Evolutionary conservation across 2,113 vertebrate species (phyloP).

Genomic region (Ariopsis seemanni): DNA sequence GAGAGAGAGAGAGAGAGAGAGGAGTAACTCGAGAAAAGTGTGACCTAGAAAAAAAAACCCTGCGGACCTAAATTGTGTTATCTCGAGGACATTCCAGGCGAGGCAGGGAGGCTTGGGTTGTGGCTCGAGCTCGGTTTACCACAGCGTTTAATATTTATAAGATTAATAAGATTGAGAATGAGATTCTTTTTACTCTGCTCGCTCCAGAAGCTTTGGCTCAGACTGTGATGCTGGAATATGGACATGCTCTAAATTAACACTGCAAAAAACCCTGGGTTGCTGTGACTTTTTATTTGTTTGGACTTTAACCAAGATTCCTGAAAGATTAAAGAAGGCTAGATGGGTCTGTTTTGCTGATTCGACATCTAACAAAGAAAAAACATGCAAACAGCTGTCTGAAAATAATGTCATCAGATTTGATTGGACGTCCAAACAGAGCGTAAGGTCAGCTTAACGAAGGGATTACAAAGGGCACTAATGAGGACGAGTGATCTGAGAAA

Average conservation of each 20-base stretch:
- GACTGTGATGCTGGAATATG: not conserved
- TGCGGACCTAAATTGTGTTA: constrained; percentile 37
- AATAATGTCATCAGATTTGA: not conserved
- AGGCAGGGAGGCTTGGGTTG: constrained; percentile 28
- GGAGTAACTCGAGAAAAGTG: constrained; percentile 36
- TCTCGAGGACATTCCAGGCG: constrained; percentile 58
- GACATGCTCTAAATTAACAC: not conserved
- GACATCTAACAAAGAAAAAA: not conserved
- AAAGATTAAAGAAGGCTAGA: not conserved
- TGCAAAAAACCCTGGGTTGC: not conserved
- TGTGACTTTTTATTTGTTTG: not conserved
- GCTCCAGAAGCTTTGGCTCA: not conserved
- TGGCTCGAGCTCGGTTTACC: constrained; percentile 45
- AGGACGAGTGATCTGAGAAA: not conserved
- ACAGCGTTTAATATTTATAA: constrained; percentile 42
- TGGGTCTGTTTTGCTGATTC: not conserved
- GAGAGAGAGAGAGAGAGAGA: not conserved
- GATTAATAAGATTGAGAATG: not conserved
- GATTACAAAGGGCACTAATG: not conserved
- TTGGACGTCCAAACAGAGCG: not conserved
- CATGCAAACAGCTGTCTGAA: not conserved
- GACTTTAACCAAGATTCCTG: not conserved
- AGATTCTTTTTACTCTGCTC: not conserved
- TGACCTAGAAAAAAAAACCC: constrained; percentile 31
- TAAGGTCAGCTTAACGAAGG: not conserved